Percentiles rank a stretch among this genome's conserved stretches.
Conservation (phyloP, 2,113 vertebrate species). For the Neopipo cinnamomea region DNA sequence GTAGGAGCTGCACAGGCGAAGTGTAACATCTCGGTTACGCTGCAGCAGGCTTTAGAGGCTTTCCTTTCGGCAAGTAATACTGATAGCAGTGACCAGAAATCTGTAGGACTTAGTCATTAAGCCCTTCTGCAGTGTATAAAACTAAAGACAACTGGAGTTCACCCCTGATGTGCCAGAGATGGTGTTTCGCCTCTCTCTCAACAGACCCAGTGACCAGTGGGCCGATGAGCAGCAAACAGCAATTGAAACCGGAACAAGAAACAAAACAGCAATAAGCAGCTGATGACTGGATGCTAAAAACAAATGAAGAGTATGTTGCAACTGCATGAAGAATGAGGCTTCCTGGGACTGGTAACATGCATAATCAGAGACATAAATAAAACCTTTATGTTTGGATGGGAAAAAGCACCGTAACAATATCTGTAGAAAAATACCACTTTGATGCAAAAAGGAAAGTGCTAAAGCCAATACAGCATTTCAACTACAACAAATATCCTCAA, state of each 20-base stretch:
- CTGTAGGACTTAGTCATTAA: neutral
- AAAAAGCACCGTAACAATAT: neutral
- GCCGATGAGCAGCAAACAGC: fast-evolving
- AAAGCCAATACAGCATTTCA: neutral
- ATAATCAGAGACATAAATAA: neutral
- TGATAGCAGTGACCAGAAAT: neutral
- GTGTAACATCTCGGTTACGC: neutral
- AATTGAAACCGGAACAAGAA: neutral
- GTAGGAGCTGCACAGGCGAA: fast-evolving
- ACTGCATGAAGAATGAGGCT: neutral
- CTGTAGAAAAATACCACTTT: neutral
- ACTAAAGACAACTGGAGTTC: neutral
- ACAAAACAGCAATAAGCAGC: neutral
- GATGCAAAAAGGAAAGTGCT: neutral
- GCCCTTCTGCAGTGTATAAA: neutral
- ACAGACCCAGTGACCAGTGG: neutral
- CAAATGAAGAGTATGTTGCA: neutral
- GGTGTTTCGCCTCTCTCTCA: neutral
- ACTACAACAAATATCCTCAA: neutral
- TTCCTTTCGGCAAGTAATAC: neutral
- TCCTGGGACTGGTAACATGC: neutral
- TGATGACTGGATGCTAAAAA: neutral
- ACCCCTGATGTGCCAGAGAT: neutral
- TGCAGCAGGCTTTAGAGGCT: neutral
- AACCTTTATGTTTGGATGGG: neutral